Evolutionary conservation across 2,888 invertebrate species (phyloP), one percentile per base, ranked within the genome.

Genomic region (Hemithea aestivaria): DNA sequence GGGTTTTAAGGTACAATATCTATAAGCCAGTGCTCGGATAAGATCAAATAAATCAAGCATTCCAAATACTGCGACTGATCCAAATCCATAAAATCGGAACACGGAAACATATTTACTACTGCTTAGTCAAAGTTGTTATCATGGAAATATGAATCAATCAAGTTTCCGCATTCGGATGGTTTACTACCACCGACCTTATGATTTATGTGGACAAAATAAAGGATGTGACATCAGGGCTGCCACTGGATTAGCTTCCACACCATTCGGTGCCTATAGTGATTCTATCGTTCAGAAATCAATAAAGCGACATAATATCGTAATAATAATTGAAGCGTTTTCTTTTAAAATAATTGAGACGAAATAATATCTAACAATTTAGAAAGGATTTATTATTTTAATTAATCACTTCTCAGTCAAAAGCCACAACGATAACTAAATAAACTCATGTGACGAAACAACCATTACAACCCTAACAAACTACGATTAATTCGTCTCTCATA

Each of bases 401-500:
- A n/a, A n/a, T n/a, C n/a, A n/a, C n/a, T n/a, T n/a, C n/a, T n/a
- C n/a, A n/a, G n/a, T n/a, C n/a, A n/a, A n/a, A n/a, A n/a, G n/a
- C n/a, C n/a, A n/a, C n/a, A n/a, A n/a, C n/a, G n/a, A n/a, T n/a
- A n/a, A n/a, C n/a, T n/a, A n/a, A n/a, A n/a, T n/a, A n/a, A n/a
- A n/a, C n/a, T 16, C 16, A 16, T 16, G 5, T 4, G 5, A 4
- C 3, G 16, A 16, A 16, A 16, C 16, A 5, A 20, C 10, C 10
- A 7, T 27, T 8, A 7, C 43, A 45, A 8, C 51, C 47, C 47
- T 45, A 24, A 29, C 52, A 45, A 52, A 48, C 48, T 37, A 43
- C 49, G 46, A 59, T 58, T 59, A 56, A 58, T 54, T 50, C 47
- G 50, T 57, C 55, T 49, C 48, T 51, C 55, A 52, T 56, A 62